phyloP scores from a whole-genome alignment of 2,113 vertebrate genomes.

The Falco punctatus region DNA sequence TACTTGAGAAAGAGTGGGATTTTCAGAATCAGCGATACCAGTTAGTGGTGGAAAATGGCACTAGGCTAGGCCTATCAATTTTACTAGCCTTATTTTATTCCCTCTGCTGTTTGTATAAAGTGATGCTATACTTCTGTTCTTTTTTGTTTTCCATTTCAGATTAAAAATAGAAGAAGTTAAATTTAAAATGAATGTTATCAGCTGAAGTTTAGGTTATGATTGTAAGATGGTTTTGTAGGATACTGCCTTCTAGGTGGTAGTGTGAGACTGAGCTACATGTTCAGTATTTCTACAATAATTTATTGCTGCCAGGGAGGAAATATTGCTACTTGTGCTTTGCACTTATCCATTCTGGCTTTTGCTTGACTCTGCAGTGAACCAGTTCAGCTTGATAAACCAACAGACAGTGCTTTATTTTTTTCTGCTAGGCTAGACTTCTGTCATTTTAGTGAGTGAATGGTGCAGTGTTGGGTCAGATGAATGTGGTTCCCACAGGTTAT shows the following conservation, averaged over 20 bases:
- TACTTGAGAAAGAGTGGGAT: not conserved
- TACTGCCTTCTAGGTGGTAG: not conserved
- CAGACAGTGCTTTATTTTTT: not conserved
- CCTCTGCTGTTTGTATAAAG: not conserved
- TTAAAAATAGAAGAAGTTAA: not conserved
- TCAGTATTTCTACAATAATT: not conserved
- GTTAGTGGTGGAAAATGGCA: not conserved
- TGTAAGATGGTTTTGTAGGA: not conserved
- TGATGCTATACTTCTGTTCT: not conserved
- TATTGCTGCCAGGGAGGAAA: not conserved
- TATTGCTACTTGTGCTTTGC: not conserved
- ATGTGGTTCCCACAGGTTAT: not conserved
- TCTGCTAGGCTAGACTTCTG: not conserved
- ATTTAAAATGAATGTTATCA: not conserved
- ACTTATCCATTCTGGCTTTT: not conserved
- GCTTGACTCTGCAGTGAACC: not conserved
- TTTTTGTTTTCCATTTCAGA: not conserved
- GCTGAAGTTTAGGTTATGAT: not conserved
- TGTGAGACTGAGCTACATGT: not conserved
- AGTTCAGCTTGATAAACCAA: not conserved
- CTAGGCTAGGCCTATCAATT: not conserved
- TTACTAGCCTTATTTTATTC: not conserved
- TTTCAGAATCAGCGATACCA: not conserved
- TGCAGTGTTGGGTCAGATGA: not conserved
- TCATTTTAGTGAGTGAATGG: not conserved